These are phyloP conservation scores for Lucilia sericata DNA, from an alignment of 1,140 invertebrate species.

Conservation along the genomic window DNA sequence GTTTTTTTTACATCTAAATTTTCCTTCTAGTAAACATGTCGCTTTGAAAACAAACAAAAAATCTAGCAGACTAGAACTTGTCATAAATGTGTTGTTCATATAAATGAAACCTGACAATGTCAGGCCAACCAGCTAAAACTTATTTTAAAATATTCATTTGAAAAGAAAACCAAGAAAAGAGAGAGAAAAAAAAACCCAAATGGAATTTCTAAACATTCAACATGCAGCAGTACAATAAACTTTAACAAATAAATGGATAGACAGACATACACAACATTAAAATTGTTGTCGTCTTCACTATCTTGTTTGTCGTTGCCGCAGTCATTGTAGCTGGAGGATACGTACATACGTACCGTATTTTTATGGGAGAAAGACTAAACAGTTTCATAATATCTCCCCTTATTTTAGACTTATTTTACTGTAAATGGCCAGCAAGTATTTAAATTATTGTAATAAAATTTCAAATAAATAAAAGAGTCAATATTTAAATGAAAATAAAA, in stretches of 20 bases:
- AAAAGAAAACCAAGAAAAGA: too few species aligned
- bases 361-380: too few species aligned
- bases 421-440: background rate
- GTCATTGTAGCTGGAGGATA: background rate
- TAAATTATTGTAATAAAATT: background rate
- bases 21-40: background rate
- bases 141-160: too few species aligned
- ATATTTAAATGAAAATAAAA: background rate
- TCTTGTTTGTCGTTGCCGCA: background rate
- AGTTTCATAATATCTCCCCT: background rate
- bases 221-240: too few species aligned
- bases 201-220: too few species aligned
- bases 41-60: background rate
- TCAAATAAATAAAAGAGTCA: background rate
- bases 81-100: too few species aligned
- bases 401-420: background rate
- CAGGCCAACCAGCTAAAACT: background rate
- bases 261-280: too few species aligned
- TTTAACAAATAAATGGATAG: too few species aligned
- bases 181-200: too few species aligned
- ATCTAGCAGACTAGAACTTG: background rate
- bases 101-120: too few species aligned
- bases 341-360: background rate
- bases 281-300: too few species aligned
- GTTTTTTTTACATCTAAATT: background rate